A percentile compares a stretch with the other conserved stretches of the same genome.
Evolutionary conservation across 2,113 vertebrate genomes (phyloP).

Genomic region (Danio rerio): DNA sequence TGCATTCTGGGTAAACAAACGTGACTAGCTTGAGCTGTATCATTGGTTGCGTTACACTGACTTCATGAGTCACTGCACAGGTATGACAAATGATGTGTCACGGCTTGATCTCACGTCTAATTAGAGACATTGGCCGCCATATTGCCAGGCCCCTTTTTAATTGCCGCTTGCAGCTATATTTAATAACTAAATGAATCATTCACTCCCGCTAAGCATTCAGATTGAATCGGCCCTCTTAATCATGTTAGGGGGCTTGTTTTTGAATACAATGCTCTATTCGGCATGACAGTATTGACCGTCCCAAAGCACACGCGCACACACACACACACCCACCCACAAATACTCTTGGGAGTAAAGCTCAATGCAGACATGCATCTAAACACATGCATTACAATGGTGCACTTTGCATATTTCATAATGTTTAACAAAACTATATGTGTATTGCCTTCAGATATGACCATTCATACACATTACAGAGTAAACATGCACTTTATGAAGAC

Average conservation of each 20-base stretch:
- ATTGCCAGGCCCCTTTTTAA: constrained; percentile 55
- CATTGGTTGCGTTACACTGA: constrained; percentile 40
- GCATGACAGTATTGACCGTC: constrained; percentile 53
- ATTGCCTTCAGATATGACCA: constrained; percentile 17
- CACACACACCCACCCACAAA: background rate
- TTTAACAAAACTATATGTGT: background rate
- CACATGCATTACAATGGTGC: constrained; percentile 51
- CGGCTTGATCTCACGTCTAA: constrained; percentile 54
- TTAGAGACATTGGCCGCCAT: constrained; percentile 61
- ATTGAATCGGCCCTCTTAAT: constrained; percentile 60
- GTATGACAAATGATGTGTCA: constrained; percentile 60
- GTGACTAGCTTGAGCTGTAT: constrained; percentile 12
- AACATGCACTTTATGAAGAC: constrained; percentile 48
- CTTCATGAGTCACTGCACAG: constrained; percentile 55
- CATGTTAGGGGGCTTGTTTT: constrained; percentile 56
- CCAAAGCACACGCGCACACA: background rate
- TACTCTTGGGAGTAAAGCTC: constrained; percentile 38
- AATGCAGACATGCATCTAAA: constrained; percentile 55
- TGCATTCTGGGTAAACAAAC: constrained; percentile 42
- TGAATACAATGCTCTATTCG: constrained; percentile 46
- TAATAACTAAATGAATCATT: constrained; percentile 66
- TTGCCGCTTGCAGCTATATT: constrained; percentile 61
- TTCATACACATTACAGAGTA: constrained; percentile 19
- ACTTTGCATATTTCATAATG: background rate
- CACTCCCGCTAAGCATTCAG: constrained; percentile 51